These are phyloP conservation scores for Falcaria lacertinaria DNA, from an alignment of 2,888 invertebrate species.

Conservation along the genomic window DNA sequence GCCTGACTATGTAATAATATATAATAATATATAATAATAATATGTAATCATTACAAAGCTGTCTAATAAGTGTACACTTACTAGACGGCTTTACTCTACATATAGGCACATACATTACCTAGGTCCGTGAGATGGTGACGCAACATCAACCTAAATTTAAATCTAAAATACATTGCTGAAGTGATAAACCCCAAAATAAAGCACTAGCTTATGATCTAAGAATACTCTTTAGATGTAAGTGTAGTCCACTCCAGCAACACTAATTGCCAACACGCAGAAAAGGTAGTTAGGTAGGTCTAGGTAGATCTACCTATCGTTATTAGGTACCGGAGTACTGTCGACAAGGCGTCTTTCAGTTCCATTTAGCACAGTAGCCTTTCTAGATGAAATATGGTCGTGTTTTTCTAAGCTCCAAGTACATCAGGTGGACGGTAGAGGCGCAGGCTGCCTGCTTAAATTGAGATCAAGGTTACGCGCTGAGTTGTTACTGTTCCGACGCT, in stretches of 20 bases:
- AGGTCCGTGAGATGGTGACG: constrained; percentile 25
- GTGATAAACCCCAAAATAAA: constrained; percentile 29
- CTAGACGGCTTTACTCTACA: too few species aligned
- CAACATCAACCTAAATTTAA: constrained; percentile 34
- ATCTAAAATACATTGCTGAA: constrained; percentile 28
- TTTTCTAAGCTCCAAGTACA: constrained; percentile 31
- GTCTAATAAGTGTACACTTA: too few species aligned
- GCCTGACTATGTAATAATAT: constrained; percentile 24
- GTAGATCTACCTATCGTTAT: too few species aligned
- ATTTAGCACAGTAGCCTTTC: constrained; percentile 22
- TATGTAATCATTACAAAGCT: too few species aligned
- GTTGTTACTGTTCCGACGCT: constrained; percentile 57
- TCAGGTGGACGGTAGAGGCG: constrained; percentile 49
- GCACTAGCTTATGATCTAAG: constrained; percentile 20
- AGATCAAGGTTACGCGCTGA: constrained; percentile 61
- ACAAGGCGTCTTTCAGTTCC: constrained; percentile 9
- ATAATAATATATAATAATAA: too few species aligned
- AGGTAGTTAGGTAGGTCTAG: not conserved
- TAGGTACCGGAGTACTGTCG: not conserved
- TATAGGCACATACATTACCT: too few species aligned
- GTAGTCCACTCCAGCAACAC: constrained; percentile 18
- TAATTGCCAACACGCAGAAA: too few species aligned
- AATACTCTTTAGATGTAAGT: constrained; percentile 15
- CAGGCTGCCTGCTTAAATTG: constrained; percentile 36
- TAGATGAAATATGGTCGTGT: constrained; percentile 24